phyloP scores from a whole-genome alignment of 2,888 invertebrate genomes.

The Gasteruption jaculator region DNA sequence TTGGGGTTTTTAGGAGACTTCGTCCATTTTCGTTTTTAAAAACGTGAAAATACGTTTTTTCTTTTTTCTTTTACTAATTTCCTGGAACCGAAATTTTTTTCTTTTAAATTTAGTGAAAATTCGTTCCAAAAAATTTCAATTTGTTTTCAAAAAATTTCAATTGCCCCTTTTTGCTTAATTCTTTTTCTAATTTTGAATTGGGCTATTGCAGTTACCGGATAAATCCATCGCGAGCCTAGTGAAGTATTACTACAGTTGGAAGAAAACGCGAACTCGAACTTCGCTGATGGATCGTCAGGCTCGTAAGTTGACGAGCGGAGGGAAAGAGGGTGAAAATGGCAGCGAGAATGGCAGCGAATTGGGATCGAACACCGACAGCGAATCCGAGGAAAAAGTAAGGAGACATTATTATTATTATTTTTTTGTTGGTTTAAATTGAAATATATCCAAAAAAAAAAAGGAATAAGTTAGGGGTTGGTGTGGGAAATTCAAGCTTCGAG shows the following conservation, averaged over 20 bases:
- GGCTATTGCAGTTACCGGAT: conserved; percentile 76
- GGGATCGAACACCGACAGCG: conserved; percentile 81
- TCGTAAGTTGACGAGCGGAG: conserved; percentile 62
- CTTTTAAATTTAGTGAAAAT: conserved; percentile 1
- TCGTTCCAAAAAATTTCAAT: background rate
- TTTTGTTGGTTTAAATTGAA: too few species aligned
- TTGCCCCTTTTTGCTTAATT: background rate
- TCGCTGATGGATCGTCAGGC: conserved; percentile 90
- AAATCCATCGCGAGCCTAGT: conserved; percentile 94
- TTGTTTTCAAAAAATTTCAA: conserved; percentile 14
- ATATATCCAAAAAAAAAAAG: too few species aligned
- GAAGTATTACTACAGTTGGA: conserved; percentile 98
- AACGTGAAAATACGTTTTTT: too few species aligned
- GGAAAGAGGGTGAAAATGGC: conserved; percentile 67
- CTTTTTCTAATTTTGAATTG: conserved; percentile 6
- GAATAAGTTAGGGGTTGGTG: too few species aligned
- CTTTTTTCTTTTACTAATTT: conserved; percentile 4
- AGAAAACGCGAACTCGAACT: conserved; percentile 87
- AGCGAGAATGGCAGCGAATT: conserved; percentile 81
- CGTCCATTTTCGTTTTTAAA: conserved; percentile 7
- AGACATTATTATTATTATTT: too few species aligned
- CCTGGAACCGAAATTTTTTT: background rate
- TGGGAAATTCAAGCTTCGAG: too few species aligned
- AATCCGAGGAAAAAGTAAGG: conserved; percentile 87
- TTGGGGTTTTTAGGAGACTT: too few species aligned